Conservation (phyloP, 2,888 invertebrate species). For the Ceriagrion tenellum region DNA sequence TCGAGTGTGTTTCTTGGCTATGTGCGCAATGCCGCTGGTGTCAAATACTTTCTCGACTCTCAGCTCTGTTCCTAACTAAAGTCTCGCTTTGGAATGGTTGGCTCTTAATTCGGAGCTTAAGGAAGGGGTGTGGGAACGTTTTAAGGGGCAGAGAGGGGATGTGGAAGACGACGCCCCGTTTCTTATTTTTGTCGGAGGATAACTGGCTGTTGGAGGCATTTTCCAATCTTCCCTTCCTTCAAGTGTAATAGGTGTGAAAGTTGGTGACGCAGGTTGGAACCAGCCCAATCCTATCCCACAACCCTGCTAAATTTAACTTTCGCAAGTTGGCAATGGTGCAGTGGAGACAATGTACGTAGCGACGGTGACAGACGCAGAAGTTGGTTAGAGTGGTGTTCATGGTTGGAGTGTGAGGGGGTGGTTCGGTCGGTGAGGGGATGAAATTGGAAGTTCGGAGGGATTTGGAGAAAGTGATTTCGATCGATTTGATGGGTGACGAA, state of each 20-base stretch:
- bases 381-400: not conserved
- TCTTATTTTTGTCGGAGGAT: conserved; percentile 13
- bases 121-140: not conserved
- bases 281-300: not conserved
- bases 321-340: conserved; percentile 36
- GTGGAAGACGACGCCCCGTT: not conserved
- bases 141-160: not conserved
- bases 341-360: not conserved
- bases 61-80: not conserved
- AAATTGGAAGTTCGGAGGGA: no score
- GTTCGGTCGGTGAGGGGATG: not conserved
- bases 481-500: not conserved
- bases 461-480: not conserved
- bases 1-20: no score
- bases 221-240: conserved; percentile 18
- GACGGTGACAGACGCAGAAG: not conserved
- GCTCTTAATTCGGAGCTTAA: not conserved
- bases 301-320: conserved; percentile 3
- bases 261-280: conserved; percentile 11
- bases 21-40: not conserved
- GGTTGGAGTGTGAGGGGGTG: no score
- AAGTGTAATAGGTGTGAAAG: conserved; percentile 22
- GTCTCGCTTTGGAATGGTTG: not conserved
- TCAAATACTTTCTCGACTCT: not conserved
- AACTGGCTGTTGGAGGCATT: conserved; percentile 23